These are phyloP conservation scores for Hydropotes inermis DNA, from an alignment of 2,113 vertebrate genomes.

Conservation along the genomic window DNA sequence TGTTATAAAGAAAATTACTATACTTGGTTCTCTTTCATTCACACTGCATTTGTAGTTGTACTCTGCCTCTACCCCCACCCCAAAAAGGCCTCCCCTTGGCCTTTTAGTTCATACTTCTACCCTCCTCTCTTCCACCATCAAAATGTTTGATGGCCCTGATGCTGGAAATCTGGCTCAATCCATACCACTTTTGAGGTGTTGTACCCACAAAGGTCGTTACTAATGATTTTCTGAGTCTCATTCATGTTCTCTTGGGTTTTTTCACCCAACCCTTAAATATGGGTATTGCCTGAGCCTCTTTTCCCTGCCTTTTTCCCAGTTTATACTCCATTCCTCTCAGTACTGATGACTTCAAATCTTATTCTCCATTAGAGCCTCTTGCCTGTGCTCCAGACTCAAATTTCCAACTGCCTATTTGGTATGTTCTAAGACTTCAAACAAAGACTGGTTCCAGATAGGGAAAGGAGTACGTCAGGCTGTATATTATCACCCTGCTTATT, in stretches of 20 bases:
- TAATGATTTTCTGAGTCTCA: neutral
- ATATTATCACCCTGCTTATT: no score
- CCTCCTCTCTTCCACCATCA: neutral
- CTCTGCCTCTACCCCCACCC: neutral
- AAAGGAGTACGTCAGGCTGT: no score
- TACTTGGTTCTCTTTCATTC: neutral
- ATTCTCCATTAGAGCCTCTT: neutral
- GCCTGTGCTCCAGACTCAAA: neutral
- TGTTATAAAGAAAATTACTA: neutral
- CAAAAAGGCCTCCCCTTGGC: neutral
- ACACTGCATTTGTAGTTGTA: neutral
- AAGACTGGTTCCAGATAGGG: no score
- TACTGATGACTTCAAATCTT: neutral
- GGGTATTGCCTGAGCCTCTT: neutral
- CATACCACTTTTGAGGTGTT: neutral
- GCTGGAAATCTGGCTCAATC: neutral
- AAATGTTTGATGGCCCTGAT: neutral
- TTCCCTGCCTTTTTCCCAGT: neutral
- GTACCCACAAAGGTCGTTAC: neutral
- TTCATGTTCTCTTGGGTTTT: neutral
- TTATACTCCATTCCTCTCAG: neutral
- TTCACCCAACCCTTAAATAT: neutral
- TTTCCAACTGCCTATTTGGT: neutral
- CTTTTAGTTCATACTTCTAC: neutral
- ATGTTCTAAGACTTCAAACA: neutral